Percentiles rank a stretch among this genome's conserved stretches.
Conservation (phyloP, 2,888 invertebrate species). For the Himalopsyche kuldschensis region DNA sequence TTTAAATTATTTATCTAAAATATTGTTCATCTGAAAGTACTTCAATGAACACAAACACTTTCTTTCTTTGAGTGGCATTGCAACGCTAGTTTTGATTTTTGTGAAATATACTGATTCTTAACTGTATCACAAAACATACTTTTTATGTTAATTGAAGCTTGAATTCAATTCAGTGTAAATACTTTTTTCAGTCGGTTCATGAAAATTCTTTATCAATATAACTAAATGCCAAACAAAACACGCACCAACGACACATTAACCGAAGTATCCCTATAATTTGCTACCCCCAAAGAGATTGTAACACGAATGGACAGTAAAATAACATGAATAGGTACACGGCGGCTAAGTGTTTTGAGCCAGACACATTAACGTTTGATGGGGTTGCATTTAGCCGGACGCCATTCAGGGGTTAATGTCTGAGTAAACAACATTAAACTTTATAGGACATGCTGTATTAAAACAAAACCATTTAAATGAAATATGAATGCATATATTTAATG, state of each 20-base stretch:
- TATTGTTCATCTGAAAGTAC: too few relatives aligned
- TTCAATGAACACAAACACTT: too few relatives aligned
- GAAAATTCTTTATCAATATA: background rate
- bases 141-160: too few relatives aligned
- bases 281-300: background rate
- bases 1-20: too few relatives aligned
- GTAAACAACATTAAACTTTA: background rate
- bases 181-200: too few relatives aligned
- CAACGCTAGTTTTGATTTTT: too few relatives aligned
- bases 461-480: background rate
- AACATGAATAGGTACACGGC: background rate
- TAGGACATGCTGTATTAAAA: background rate
- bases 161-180: too few relatives aligned
- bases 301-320: constrained; percentile 10
- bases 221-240: background rate
- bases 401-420: background rate
- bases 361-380: constrained; percentile 31
- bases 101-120: too few relatives aligned
- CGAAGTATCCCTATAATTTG: background rate
- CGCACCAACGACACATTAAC: background rate
- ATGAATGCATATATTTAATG: background rate
- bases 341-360: constrained; percentile 31
- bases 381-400: constrained; percentile 6
- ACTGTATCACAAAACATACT: too few relatives aligned
- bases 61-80: too few relatives aligned